Base-by-base conservation (phyloP, 2,113 vertebrate species). In the Entelurus aequoreus region DNA sequence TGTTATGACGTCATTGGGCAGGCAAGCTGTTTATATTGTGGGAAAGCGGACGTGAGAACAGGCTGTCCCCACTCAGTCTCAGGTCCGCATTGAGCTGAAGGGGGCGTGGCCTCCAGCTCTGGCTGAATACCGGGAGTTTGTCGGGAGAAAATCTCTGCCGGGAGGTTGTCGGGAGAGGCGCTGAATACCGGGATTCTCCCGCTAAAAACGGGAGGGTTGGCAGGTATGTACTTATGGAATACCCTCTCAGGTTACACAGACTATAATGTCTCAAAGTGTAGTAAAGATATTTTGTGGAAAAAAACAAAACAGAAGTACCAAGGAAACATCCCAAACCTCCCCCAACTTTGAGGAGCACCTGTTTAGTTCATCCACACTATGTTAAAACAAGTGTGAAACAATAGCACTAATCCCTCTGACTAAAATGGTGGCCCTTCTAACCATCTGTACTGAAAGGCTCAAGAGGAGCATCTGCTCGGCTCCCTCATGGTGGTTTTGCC, bases 401-500 rank as follows among this genome's bases (percentile, higher is more conserved):
- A 84, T 72, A 72, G 82, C 14, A 15, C 40, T 72, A 71, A 80
- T 87, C 74, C 79, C 71, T 60, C 19, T 35, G 35, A 42, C 56
- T 62, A 54, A 52, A 65, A 68, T 71, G 75, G 72, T 64, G 46
- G 69, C 74, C 54, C 50, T 54, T 12, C 14, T 58, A 28, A 52
- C 84, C 85, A 88, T 85, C 81, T 88, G 81, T 49, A 83, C 58
- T 60, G 57, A 80, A 80, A 70, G 71, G 71, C 72, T 82, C 59
- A 72, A 60, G 71, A 71, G 50, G 66, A 70, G 52, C 70, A 82
- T 69, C 76, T 64, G 77, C 54, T 69, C 13, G 48, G 37, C 35
- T 16, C 28, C 21, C 51, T 15, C 50, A 19, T 59, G 60, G 69
- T 60, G 36, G 47, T 60, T 47, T 57, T 72, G 64, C 53, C 35